Evolutionary conservation across 1,140 invertebrate genomes (phyloP), one percentile per base, ranked within the genome.

Genomic region (Neuroterus valhalla): DNA sequence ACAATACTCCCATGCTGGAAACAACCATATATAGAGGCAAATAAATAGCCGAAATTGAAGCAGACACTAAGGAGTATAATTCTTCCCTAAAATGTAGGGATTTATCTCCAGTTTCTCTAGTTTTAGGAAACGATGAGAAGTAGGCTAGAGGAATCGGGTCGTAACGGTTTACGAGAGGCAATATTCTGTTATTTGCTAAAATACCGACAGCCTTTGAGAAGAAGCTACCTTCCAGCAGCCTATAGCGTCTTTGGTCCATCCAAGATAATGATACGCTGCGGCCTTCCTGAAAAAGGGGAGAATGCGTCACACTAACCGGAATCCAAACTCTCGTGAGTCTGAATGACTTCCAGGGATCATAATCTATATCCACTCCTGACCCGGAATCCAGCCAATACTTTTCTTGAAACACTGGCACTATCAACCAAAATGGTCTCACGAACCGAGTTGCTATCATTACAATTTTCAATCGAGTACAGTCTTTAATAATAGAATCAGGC

Each of bases 281-380:
- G 78, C 78, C 77, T 85, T 84, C 82, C 76, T 82, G 80, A 86
- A 82, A 87, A 83, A 82, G 78, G 69, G 76, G 69, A 78, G 79
- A 79, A 83, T 70, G 73, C 84, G 86, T 84, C 84, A 82, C 81
- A 78, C 78, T 85, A 85, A 82, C 78, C 80, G 72, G 79, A 84
- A 86, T 83, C 66, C 80, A 74, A 73, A 71, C 75, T 82, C 78
- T 69, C 68, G 55, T 73, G 69, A 74, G 73, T 79, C 74, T 72
- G 70, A 85, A 86, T 77, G 66, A 82, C 78, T 86, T 87, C 84
- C 81, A 83, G 79, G 79, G 83, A 87, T 78, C 79, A 72, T 72
- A 74, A 84, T 55, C 76, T 73, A 75, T 79, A 75, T 79, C 77
- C 69, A 69, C 71, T 78, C 73, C 74, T 67, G 70, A 82, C 71